These are phyloP conservation scores for Brachionus rotundiformis DNA, from an alignment of 1,140 invertebrate species.

Conservation along the genomic window DNA sequence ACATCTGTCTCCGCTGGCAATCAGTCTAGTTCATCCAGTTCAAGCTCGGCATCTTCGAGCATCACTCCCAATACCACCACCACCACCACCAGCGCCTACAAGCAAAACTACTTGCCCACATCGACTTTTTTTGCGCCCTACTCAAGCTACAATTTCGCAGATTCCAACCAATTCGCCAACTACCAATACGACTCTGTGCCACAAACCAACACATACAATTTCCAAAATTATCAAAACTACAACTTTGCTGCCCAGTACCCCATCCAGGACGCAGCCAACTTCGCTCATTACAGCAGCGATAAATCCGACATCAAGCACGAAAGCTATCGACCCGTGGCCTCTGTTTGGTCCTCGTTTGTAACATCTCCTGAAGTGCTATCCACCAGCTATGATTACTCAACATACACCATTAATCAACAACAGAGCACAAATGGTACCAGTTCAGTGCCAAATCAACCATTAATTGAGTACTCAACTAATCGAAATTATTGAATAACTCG, in stretches of 20 bases:
- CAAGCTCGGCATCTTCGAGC: background rate
- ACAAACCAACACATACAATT: background rate
- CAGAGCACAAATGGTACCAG: background rate
- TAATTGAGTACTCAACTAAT: slow-evolving; percentile 12
- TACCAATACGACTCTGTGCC: background rate
- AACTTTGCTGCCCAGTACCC: background rate
- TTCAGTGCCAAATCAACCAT: slow-evolving; percentile 1
- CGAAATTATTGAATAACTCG: slow-evolving; percentile 22
- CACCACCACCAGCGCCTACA: background rate
- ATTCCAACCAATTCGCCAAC: slow-evolving; percentile 16
- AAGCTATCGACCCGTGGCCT: background rate
- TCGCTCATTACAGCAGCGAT: background rate
- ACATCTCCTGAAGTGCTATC: background rate
- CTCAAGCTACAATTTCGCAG: slow-evolving; percentile 12
- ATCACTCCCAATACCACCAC: background rate
- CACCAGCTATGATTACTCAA: slow-evolving; percentile 21
- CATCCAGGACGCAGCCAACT: background rate
- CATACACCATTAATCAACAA: no score
- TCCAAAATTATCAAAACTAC: background rate
- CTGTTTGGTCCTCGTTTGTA: slow-evolving; percentile 34
- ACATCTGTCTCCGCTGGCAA: background rate
- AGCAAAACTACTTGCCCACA: background rate
- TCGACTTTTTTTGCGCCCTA: background rate
- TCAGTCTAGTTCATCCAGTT: background rate
- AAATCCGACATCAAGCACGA: background rate